phyloP scores from a whole-genome alignment of 2,113 vertebrate species.

The Andinoacara biseriatus region DNA sequence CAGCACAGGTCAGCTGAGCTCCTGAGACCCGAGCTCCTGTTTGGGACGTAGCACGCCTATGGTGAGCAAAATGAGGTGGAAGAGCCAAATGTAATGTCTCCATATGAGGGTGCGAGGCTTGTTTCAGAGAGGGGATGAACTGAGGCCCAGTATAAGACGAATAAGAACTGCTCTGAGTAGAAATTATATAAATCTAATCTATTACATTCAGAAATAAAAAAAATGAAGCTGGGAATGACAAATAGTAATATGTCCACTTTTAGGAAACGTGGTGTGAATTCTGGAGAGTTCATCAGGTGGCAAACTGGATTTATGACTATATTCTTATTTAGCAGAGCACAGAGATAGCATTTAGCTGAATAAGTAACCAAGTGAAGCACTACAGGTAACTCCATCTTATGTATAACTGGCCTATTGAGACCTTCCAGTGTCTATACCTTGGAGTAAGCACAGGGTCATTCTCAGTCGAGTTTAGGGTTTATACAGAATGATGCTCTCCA shows the following conservation, averaged over 20 bases:
- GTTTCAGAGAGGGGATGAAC: too few species aligned
- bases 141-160: too few species aligned
- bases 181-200: too few species aligned
- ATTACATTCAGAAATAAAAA: too few species aligned
- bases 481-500: constrained; percentile 14
- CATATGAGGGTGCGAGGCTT: too few species aligned
- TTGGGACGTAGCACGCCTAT: too few species aligned
- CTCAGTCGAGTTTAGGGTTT: constrained; percentile 26
- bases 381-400: background rate
- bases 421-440: fast-evolving
- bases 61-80: too few species aligned
- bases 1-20: background rate
- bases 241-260: too few species aligned
- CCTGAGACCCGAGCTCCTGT: background rate
- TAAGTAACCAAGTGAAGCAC: background rate
- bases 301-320: background rate
- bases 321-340: background rate
- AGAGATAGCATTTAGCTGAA: background rate
- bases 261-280: background rate
- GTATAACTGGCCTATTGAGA: background rate
- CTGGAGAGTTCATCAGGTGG: background rate
- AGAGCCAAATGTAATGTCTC: too few species aligned
- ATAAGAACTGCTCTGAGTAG: too few species aligned
- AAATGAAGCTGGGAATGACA: too few species aligned
- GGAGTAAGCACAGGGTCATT: background rate